phyloP scores from a whole-genome alignment of 2,888 invertebrate species.

The Anoplius nigerrimus region DNA sequence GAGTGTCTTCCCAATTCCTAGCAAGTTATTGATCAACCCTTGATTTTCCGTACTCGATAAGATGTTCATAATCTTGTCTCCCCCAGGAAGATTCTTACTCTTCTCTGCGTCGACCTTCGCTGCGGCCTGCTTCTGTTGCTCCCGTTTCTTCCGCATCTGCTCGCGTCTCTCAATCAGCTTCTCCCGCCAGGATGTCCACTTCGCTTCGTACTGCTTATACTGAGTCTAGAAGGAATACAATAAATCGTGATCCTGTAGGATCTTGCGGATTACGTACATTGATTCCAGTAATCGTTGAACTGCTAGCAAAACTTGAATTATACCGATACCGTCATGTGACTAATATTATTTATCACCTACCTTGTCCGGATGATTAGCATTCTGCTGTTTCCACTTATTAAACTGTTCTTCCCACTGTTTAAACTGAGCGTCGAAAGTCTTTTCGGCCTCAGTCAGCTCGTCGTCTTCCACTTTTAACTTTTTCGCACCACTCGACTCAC shows the following conservation, averaged over 20 bases:
- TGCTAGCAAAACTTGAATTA: no score
- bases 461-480: slow-evolving; percentile 69
- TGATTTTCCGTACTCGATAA: slow-evolving; percentile 71
- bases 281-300: neutral
- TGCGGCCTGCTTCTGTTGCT: slow-evolving; percentile 69
- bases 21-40: slow-evolving; percentile 70
- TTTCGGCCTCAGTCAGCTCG: slow-evolving; percentile 82
- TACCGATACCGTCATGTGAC: no score
- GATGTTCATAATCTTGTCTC: slow-evolving; percentile 71
- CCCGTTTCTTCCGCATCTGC: slow-evolving; percentile 85
- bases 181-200: slow-evolving; percentile 90
- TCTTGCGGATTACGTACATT: neutral
- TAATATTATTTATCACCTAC: slow-evolving; percentile 71
- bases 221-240: slow-evolving; percentile 75
- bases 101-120: slow-evolving; percentile 66
- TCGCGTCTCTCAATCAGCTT: slow-evolving; percentile 88
- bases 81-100: slow-evolving; percentile 67
- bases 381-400: slow-evolving; percentile 92
- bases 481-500: slow-evolving; percentile 68
- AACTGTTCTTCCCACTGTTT: slow-evolving; percentile 94
- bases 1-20: slow-evolving; percentile 72
- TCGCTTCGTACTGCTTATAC: slow-evolving; percentile 89
- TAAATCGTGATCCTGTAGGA: neutral
- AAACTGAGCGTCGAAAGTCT: slow-evolving; percentile 91
- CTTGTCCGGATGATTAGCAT: slow-evolving; percentile 93